Evolutionary conservation across 2,797 vertebrate genomes (phyloP).

Genomic region (Urophycis tenuis): DNA sequence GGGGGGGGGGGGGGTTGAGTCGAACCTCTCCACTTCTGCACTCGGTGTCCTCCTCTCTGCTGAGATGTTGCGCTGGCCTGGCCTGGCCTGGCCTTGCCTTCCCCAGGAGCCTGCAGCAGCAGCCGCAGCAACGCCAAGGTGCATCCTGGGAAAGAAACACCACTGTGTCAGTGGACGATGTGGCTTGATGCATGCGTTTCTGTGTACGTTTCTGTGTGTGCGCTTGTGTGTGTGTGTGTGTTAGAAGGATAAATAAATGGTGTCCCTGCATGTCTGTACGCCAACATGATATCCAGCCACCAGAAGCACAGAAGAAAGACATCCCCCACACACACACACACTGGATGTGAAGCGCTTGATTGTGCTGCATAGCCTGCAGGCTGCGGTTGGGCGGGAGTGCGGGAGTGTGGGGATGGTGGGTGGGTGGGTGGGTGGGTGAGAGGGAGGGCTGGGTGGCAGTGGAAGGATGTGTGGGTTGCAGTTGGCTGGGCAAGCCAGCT

Average conservation of each 20-base stretch:
- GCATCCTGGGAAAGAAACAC: neutral
- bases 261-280: slow-evolving; percentile 7
- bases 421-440: neutral
- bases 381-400: slow-evolving; percentile 1
- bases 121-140: slow-evolving; percentile 16
- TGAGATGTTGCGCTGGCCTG: slow-evolving; percentile 4
- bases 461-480: slow-evolving; percentile 26
- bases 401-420: neutral
- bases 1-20: slow-evolving; percentile 2
- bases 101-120: slow-evolving; percentile 11
- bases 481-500: slow-evolving; percentile 33
- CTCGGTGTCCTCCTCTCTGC: slow-evolving; percentile 23
- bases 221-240: slow-evolving; percentile 7
- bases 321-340: neutral
- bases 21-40: slow-evolving; percentile 15
- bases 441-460: slow-evolving; percentile 28
- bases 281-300: slow-evolving; percentile 37
- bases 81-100: neutral
- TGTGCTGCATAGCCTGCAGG: slow-evolving; percentile 25
- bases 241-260: neutral
- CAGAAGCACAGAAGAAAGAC: slow-evolving; percentile 25
- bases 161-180: slow-evolving; percentile 31
- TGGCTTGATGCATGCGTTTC: slow-evolving; percentile 30
- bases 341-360: neutral
- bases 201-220: slow-evolving; percentile 17